A percentile compares a stretch with the other conserved stretches of the same genome.
Conservation (phyloP, 2,888 invertebrate species). For the Eremobia ochroleuca region DNA sequence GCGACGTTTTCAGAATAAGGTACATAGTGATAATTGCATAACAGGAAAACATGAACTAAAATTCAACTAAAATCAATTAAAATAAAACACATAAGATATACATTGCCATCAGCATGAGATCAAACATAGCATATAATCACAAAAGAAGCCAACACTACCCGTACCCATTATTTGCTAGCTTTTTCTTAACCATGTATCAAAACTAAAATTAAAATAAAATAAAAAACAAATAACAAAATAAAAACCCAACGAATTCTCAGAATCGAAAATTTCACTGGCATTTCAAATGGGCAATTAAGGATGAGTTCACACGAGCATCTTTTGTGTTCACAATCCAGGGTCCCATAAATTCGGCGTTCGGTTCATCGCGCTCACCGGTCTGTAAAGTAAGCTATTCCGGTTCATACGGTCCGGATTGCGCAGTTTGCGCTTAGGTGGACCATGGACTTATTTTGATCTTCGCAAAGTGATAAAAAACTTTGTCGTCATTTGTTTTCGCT, state of each 20-base stretch:
- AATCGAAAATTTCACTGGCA: slow-evolving; percentile 45
- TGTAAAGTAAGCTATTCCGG: slow-evolving; percentile 69
- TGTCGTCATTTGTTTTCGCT: background rate
- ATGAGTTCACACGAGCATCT: slow-evolving; percentile 31
- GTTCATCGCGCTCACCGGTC: slow-evolving; percentile 66
- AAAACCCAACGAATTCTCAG: slow-evolving; percentile 3
- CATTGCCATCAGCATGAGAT: background rate
- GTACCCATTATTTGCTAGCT: background rate
- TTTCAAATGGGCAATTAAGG: slow-evolving; percentile 52
- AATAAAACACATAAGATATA: background rate
- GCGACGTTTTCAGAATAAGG: too few species aligned
- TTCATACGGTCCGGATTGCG: slow-evolving; percentile 42
- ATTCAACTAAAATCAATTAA: background rate
- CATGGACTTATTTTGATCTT: slow-evolving; percentile 24
- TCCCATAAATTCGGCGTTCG: slow-evolving; percentile 67
- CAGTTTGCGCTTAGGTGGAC: slow-evolving; percentile 46
- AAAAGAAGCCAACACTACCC: background rate
- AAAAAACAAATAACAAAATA: background rate
- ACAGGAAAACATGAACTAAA: too few species aligned
- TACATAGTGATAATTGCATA: too few species aligned
- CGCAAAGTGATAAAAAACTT: slow-evolving; percentile 1
- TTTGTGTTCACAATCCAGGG: slow-evolving; percentile 51
- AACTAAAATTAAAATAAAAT: background rate
- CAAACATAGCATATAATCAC: too few species aligned
- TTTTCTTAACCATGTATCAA: background rate